These are phyloP conservation scores for Coregonus suidteri DNA, from an alignment of 2,797 vertebrate genomes.

Conservation along the genomic window DNA sequence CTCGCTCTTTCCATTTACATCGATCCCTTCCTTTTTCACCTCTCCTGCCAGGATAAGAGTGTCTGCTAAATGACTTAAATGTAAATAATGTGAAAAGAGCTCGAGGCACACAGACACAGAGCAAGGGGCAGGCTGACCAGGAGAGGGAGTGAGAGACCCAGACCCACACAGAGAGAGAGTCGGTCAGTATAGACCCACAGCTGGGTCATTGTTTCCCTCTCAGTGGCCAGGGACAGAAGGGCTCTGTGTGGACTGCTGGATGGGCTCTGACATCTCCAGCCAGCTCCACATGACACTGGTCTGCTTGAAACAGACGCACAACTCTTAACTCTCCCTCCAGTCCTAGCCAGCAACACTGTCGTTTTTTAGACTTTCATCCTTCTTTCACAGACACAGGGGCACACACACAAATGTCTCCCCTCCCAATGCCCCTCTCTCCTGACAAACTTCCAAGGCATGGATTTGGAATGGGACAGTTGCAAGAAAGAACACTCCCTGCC, in stretches of 20 bases:
- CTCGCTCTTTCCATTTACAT: not conserved
- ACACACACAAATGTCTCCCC: not conserved
- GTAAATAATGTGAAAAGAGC: not conserved
- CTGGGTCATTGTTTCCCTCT: conserved; percentile 70
- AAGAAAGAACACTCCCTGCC: no score
- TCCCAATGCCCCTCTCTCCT: not conserved
- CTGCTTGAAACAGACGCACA: conserved; percentile 19
- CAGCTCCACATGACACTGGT: conserved; percentile 67
- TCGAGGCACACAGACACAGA: conserved; percentile 10
- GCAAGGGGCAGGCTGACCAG: conserved; percentile 52
- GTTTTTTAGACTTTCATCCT: not conserved
- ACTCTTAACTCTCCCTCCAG: not conserved
- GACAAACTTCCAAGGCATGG: conserved; percentile 21
- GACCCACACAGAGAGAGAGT: conserved; percentile 9
- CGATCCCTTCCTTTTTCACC: not conserved
- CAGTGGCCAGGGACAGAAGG: conserved; percentile 56
- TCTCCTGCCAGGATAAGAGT: not conserved
- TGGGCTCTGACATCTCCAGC: conserved; percentile 70
- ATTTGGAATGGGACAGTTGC: conserved; percentile 15
- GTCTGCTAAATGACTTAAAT: no score
- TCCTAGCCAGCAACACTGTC: not conserved
- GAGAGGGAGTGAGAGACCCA: conserved; percentile 69
- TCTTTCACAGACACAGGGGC: not conserved
- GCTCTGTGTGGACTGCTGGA: conserved; percentile 68
- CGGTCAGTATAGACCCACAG: conserved; percentile 57